Base-by-base conservation (phyloP, 64 coral and sea anemone genomes). In the Acropora yongei region DNA sequence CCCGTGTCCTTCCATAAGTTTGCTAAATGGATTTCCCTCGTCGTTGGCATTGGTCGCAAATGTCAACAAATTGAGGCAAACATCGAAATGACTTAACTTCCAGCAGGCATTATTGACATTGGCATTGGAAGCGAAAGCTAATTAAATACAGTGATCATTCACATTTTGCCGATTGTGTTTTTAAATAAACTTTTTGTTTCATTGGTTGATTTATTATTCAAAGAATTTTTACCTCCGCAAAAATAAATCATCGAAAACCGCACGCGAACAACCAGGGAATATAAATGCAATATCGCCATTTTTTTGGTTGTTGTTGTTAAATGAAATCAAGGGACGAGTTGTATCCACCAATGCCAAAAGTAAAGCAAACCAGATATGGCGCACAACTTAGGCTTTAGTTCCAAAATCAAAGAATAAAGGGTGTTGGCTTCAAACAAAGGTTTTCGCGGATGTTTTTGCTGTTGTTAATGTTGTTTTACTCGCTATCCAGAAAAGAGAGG, bases 201-300 rank as follows among this genome's bases (percentile, higher is more conserved):
- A 85, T 71, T 85, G 82, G 82, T 71, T 13, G 41, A 45, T 85
- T 72, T 13, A 83, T 69, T 20, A 84, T 84, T 49, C 81, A 84
- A n/a, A 8, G 8, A 84, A 30, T 18, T n/a, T 6, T 16, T 85
- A 46, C 82, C 48, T 85, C 82, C 57, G 60, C 60, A 18, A 71
- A 30, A 30, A 30, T 16, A 47, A 11, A 47, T 85, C 46, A 71
- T 72, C 42, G 11, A 47, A 85, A 85, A 48, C 44, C 8, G 10
- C 65, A 49, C 44, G 1, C 44, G 17, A 85, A 44, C 44, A 18
- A 78, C 43, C 75, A 18, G 46, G 8, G 3, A 39, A 76, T 44
- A 30, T 30, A 76, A 40, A 76, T 3, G 14, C 3, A 45, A 76
- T 76, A 76, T 16, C 3, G 4, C 12, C 40, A 0, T 10, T 44